These are phyloP conservation scores for Paramuricea clavata DNA, from an alignment of 92 coral and sea anemone species.

Conservation along the genomic window DNA sequence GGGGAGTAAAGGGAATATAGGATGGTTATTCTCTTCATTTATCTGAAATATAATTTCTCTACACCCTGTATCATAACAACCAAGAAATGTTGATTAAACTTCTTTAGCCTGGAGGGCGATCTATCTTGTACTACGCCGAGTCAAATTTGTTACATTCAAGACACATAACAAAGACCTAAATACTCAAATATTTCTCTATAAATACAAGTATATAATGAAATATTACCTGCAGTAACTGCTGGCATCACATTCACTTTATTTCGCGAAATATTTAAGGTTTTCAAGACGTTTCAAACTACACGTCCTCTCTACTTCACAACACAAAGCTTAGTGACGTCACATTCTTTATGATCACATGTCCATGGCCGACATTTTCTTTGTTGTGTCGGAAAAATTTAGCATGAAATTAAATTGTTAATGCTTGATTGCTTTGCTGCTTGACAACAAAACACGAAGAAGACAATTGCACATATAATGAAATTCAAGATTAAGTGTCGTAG, in stretches of 20 bases:
- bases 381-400: slow-evolving; percentile 26
- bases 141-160: slow-evolving; percentile 13
- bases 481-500: neutral
- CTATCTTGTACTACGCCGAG: neutral
- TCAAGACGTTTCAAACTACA: slow-evolving; percentile 4
- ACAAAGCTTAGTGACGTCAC: slow-evolving; percentile 44
- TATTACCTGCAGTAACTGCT: slow-evolving; percentile 99
- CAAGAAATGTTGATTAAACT: neutral
- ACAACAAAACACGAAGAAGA: slow-evolving; percentile 22
- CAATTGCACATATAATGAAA: slow-evolving; percentile 19
- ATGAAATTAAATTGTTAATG: slow-evolving; percentile 40
- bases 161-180: neutral
- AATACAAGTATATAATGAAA: slow-evolving; percentile 38
- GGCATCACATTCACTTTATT: slow-evolving; percentile 89
- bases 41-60: neutral
- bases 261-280: neutral
- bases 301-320: slow-evolving; percentile 1
- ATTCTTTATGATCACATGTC: slow-evolving; percentile 44
- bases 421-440: slow-evolving; percentile 29
- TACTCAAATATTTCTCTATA: neutral
- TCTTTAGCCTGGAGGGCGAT: too few relatives aligned
- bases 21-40: neutral
- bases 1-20: neutral
- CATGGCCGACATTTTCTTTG: neutral
- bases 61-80: neutral